A percentile compares a stretch with the other conserved stretches of the same genome.
phyloP scores from a whole-genome alignment of 2,113 vertebrate genomes.

The Anarrhichthys ocellatus region DNA sequence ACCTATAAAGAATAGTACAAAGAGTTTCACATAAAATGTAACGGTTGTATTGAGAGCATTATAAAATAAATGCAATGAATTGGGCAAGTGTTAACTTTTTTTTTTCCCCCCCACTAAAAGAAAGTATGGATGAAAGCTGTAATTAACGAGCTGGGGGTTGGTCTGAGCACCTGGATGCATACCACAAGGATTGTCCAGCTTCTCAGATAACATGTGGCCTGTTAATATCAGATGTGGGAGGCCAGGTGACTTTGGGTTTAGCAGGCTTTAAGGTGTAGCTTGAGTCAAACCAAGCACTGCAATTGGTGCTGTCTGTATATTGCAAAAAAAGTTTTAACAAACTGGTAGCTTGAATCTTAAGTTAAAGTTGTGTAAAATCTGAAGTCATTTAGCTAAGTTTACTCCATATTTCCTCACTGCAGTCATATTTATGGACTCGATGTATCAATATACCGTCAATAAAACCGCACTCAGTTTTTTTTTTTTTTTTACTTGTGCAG shows the following conservation, averaged over 20 bases:
- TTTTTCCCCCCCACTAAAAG: not conserved
- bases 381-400: no score
- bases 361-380: not conserved
- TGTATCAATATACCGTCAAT: not conserved
- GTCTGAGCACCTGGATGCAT: not conserved
- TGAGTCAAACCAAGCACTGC: not conserved
- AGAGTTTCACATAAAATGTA: constrained; percentile 2
- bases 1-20: not conserved
- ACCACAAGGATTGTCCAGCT: not conserved
- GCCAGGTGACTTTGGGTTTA: not conserved
- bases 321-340: not conserved
- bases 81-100: not conserved
- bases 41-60: not conserved
- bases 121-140: not conserved
- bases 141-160: not conserved
- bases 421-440: not conserved
- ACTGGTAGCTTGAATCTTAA: not conserved
- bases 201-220: not conserved
- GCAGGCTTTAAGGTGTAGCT: not conserved
- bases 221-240: not conserved
- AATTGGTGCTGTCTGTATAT: not conserved
- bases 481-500: not conserved
- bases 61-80: constrained; percentile 38
- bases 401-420: not conserved
- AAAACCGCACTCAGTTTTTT: not conserved